Evolutionary conservation across 2,888 invertebrate genomes (phyloP).

Genomic region (Leucozona laternaria): DNA sequence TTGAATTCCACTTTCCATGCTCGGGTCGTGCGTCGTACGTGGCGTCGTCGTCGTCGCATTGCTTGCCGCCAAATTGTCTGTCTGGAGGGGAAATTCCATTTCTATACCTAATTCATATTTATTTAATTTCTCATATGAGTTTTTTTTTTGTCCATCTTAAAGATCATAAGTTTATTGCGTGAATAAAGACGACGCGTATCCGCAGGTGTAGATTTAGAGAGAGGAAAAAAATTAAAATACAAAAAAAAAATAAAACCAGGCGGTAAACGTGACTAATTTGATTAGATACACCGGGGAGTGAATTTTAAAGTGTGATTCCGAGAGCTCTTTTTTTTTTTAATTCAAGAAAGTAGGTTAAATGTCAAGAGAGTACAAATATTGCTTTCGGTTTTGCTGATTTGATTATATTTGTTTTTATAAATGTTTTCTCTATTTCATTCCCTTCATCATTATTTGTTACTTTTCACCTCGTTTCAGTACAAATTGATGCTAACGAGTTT

Average conservation of each 20-base stretch:
- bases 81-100: conserved; percentile 44
- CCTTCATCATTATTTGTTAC: not conserved
- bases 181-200: conserved; percentile 25
- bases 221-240: too few species aligned
- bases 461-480: conserved; percentile 13
- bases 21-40: not conserved
- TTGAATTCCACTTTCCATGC: conserved; percentile 25
- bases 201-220: conserved; percentile 46
- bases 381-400: conserved; percentile 37
- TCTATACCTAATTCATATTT: conserved; percentile 19
- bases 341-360: conserved; percentile 37
- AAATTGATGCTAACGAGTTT: conserved; percentile 31
- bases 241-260: conserved; percentile 26
- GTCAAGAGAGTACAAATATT: conserved; percentile 42
- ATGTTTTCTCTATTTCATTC: conserved; percentile 12
- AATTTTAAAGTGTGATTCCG: conserved; percentile 20
- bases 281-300: conserved; percentile 21
- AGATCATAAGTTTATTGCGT: conserved; percentile 52
- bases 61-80: conserved; percentile 39
- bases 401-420: conserved; percentile 8
- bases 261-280: conserved; percentile 62
- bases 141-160: conserved; percentile 1
- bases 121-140: conserved; percentile 9
- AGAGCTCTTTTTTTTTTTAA: not conserved
- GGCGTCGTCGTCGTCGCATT: conserved; percentile 3